These are phyloP conservation scores for Spondyliosoma cantharus DNA, from an alignment of 2,797 vertebrate genomes.

Conservation along the genomic window DNA sequence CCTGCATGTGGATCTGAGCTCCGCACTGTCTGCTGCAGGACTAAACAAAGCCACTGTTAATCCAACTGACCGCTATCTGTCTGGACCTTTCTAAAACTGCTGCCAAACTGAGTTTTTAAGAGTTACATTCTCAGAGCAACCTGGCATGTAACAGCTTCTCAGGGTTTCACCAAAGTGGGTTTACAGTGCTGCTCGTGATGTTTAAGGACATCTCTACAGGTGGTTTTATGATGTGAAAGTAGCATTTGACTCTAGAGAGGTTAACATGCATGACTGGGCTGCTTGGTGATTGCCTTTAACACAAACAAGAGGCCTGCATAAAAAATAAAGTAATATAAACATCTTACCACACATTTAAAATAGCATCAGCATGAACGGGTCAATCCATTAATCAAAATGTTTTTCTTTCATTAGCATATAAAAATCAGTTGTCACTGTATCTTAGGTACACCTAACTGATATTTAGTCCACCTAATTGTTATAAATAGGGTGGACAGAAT, in stretches of 20 bases:
- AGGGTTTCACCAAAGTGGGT: background rate
- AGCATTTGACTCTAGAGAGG: slow-evolving; percentile 17
- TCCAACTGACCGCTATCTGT: slow-evolving; percentile 41
- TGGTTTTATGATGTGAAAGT: slow-evolving; percentile 39
- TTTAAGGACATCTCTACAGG: slow-evolving; percentile 9
- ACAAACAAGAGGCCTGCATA: slow-evolving; percentile 1
- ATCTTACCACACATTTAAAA: background rate
- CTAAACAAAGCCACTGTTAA: slow-evolving; percentile 64
- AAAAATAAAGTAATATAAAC: slow-evolving; percentile 1
- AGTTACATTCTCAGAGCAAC: background rate
- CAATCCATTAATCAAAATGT: background rate
- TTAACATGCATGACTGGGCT: slow-evolving; percentile 27
- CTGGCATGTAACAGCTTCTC: slow-evolving; percentile 9
- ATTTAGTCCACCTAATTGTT: background rate
- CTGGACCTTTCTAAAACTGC: slow-evolving; percentile 30
- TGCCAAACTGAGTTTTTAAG: slow-evolving; percentile 12
- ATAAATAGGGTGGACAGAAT: background rate
- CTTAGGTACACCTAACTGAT: background rate
- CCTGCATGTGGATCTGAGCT: slow-evolving; percentile 49
- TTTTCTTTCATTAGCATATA: background rate
- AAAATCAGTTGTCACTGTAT: too few relatives aligned
- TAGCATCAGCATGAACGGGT: background rate
- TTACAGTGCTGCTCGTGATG: background rate
- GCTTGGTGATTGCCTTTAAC: background rate
- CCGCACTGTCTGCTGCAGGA: slow-evolving; percentile 30